phyloP scores from a whole-genome alignment of 2,797 vertebrate species.

The Lateolabrax maculatus region DNA sequence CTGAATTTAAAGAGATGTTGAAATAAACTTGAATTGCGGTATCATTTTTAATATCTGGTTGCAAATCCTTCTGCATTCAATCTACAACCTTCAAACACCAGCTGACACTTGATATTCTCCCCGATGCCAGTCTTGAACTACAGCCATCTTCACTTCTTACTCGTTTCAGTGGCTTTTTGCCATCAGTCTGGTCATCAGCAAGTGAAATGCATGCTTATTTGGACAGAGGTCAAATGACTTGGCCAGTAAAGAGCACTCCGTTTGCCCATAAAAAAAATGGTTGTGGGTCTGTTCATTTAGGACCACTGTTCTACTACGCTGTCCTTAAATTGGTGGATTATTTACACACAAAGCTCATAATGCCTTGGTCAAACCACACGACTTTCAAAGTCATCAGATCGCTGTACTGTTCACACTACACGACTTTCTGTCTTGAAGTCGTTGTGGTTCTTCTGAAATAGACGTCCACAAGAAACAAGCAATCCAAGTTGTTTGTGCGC shows the following conservation, averaged over 20 bases:
- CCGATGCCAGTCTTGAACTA: neutral
- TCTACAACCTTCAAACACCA: neutral
- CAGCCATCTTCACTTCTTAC: slow-evolving; percentile 4
- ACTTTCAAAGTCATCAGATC: no score
- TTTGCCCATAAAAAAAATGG: slow-evolving; percentile 17
- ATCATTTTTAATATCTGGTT: neutral
- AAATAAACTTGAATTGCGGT: neutral
- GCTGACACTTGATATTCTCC: slow-evolving; percentile 6
- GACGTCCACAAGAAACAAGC: no score
- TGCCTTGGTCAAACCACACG: no score
- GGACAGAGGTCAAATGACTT: slow-evolving; percentile 43
- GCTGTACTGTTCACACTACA: no score
- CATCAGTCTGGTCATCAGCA: slow-evolving; percentile 38
- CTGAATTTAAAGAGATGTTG: neutral
- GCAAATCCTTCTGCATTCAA: neutral
- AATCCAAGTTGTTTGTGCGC: no score
- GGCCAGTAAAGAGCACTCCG: slow-evolving; percentile 27
- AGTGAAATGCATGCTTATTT: slow-evolving; percentile 35
- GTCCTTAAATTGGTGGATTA: slow-evolving; percentile 35
- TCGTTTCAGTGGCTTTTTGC: slow-evolving; percentile 30
- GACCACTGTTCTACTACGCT: slow-evolving; percentile 13
- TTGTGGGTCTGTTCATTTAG: slow-evolving; percentile 16
- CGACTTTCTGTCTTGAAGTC: no score
- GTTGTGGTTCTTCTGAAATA: no score
- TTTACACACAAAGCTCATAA: slow-evolving; percentile 29